Base-by-base conservation (phyloP, 2,113 vertebrate species). In the Theristicus caerulescens region DNA sequence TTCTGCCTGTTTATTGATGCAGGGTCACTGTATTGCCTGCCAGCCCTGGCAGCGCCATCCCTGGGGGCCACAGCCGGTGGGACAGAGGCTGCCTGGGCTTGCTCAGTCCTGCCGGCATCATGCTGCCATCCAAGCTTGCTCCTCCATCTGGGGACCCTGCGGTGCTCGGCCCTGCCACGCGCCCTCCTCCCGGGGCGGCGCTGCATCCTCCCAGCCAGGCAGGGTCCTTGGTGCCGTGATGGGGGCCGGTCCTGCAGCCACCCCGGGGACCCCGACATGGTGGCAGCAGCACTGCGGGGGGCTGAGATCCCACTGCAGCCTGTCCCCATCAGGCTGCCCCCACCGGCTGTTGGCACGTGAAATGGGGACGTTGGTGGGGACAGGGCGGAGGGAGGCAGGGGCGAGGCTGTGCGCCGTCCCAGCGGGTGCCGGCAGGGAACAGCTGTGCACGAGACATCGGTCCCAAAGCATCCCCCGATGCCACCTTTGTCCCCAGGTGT, bases 151-250 rank as follows among this genome's bases (percentile, higher is more conserved):
- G 24, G 44, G n/a, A 49, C 25, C 18, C 49, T 34, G 52, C 2
- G 0, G 4, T 24, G 36, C 36, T 6, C 2, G 0, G 18, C 27
- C 70, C 44, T 5, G 27, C 49, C 24, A 0, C 0, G 0, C 3
- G 0, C 42, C 51, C 18, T 32, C 13, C 19, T 66, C 31, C 62
- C 3, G 0, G 8, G 3, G 29, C 1, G 5, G 21, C 46, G 47
- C 55, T 47, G n/a, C 12, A 4, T 34, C 29, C 3, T 38, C 67
- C 27, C 8, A 11, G 46, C n/a, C 59, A 25, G 40, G 49, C 73
- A 40, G 49, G 11, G 42, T 32, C 19, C 32, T 25, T 1, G 1
- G 34, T 31, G 40, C n/a, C 1, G 0, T 24, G 38, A 25, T 54
- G 6, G 21, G 34, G 22, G 19, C 20, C 3, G 6, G 54, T 29